Base-by-base conservation (phyloP, 2,113 vertebrate species). In the Daphoenositta chrysoptera region DNA sequence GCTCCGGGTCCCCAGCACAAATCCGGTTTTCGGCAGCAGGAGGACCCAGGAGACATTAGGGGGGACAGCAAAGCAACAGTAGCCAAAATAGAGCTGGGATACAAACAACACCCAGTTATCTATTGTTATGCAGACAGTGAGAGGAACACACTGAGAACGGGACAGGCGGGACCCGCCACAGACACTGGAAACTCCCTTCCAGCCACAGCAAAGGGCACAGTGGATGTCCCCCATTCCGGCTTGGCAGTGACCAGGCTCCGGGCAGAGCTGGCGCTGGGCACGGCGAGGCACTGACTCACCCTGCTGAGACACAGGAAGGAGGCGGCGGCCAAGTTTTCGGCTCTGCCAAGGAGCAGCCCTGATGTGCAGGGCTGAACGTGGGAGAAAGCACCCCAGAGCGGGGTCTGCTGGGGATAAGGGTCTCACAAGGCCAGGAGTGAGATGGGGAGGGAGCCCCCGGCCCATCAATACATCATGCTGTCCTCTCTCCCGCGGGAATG, bases 261-360 rank as follows among this genome's bases (percentile, higher is more conserved):
- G 73, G 72, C 83, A 70, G 92, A 66, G 86, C 80, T 88, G 93
- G 89, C 45, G 40, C 86, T 84, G 95, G 93, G 87, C 79, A 90
- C 82, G 1, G 64, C 11, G 42, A 76, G 89, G 88, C 90, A 86
- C 94, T 93, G 96, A 94, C 95, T 95, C 95, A 94, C 94, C 85
- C 92, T 53, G 88, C 86, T 72, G 95, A 58, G 90, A 94, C 14
- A 92, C 78, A 84, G 94, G 92, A 95, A 96, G 92, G 82, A 76
- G 92, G 90, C 21, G 8, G 63, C 15, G 17, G 90, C 92, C 96
- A 95, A 94, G 61, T 39, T 15, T 10, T 0, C 6, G 69, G 24
- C 85, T 85, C 44, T 72, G 91, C 89, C 94, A 88, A 86, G 50
- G 39, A 94, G 60, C 80, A 54, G 80, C 83, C 68, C 58, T n/a